Evolutionary conservation across 2,888 invertebrate species (phyloP), one percentile per base, ranked within the genome.

Genomic region (Agrochola lychnidis): DNA sequence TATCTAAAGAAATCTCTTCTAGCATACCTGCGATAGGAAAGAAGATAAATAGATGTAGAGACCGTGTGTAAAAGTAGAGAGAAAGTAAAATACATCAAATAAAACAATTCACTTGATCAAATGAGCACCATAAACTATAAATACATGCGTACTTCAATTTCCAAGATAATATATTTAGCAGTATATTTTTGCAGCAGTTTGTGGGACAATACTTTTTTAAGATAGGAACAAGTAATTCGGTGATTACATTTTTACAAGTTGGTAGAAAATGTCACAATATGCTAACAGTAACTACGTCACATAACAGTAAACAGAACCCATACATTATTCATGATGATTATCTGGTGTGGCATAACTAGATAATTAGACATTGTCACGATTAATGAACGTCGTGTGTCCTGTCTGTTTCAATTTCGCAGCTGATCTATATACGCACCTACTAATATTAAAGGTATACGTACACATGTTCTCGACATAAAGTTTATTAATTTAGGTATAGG

Each of bases 401-500:
- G 51, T 85, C 82, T 76, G 48, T 68, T 76, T 70, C 36, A 68
- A 63, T 70, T 68, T 63, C 12, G 10, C 19, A 22, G n/a, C 19
- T 69, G 4, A 69, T 72, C 61, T 62, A 25, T 70, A n/a, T 4
- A n/a, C 16, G 19, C 25, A 73, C 19, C 19, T 72, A 5, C 56
- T 36, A 22, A 25, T 61, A 62, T 36, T 51, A 3, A 45, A 51
- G 30, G 7, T n/a, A 51, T 42, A 36, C 5, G 42, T 6, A 45
- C 59, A 57, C 36, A n/a, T 45, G 64, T 68, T 51, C 40, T 10
- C 42, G 7, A n/a, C 40, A 19, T 40, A 40, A 81, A 85, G 77
- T 85, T 82, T 82, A 63, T 70, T 77, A 14, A 85, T 82, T 67
- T 64, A 76, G 45, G 2, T 36, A 12, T 36, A 69, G 14, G 48